Base-by-base conservation (phyloP, 2,888 invertebrate species). In the Netelia virgata region DNA sequence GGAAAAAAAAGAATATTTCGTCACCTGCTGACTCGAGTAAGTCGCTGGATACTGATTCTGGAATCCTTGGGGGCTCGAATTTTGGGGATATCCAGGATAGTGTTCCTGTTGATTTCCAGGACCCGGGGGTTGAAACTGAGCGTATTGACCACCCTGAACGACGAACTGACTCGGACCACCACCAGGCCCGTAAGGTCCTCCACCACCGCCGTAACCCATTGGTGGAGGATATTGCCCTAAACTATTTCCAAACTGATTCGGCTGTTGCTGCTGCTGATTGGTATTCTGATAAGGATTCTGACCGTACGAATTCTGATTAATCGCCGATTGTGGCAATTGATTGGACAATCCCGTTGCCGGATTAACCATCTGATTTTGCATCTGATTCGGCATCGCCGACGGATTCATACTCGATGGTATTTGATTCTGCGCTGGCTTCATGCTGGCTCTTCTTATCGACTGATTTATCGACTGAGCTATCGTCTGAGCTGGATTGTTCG, bases 301-400 rank as follows among this genome's bases (percentile, higher is more conserved):
- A 61, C 70, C 68, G 57, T 88, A 88, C 11, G 87, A 82, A 80
- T 86, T 89, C 57, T 89, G 91, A 28, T 86, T 87, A 43, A 88
- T 61, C 47, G 89, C 90, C 41, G 88, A 94, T 75, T 94, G 93
- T 85, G 94, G 91, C 88, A 94, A 90, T 84, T 94, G 93, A 86
- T 94, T 94, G 80, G 94, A 92, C 70, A 90, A 87, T 57, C 86
- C 85, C 68, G 83, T 3, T 75, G 87, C 41, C 18, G 69, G 63
- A 64, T 75, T 70, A 18, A 61, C 14, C 11, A 94, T 94, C 94
- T 95, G 94, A 68, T 93, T 93, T 14, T 74, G 55, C 41, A 87
- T 73, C 57, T 86, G 86, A 78, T 83, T 86, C 64, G 83, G 83
- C 68, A 82, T 80, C 0, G 16, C 9, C 55, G 94, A 94, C 93